Conservation (phyloP, 2,113 vertebrate species). For the Anhinga anhinga region DNA sequence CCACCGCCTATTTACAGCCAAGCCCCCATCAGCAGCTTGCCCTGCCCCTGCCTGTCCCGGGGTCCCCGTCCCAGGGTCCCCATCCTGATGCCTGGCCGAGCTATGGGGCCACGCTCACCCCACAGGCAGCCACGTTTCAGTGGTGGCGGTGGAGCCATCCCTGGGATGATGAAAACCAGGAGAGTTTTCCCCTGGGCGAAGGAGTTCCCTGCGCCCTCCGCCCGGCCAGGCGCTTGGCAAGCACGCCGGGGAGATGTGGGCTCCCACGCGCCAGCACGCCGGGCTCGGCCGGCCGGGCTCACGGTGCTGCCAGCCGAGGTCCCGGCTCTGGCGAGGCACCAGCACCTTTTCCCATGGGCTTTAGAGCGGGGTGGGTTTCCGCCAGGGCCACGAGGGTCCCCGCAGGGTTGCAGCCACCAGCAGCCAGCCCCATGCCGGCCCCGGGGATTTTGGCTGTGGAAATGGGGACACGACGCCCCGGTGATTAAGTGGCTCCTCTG, state of each 20-base stretch:
- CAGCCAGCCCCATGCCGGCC: rapidly evolving
- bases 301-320: rapidly evolving
- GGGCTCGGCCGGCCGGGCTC: background rate
- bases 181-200: constrained; percentile 9
- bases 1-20: background rate
- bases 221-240: constrained; percentile 22
- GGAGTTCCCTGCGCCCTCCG: background rate
- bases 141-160: background rate
- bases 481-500: background rate
- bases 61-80: background rate
- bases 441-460: background rate
- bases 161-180: constrained; percentile 36
- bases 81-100: rapidly evolving
- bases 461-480: background rate
- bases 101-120: background rate
- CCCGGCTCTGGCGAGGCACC: background rate
- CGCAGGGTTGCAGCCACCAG: rapidly evolving
- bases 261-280: background rate
- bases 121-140: background rate
- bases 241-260: background rate
- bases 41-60: background rate
- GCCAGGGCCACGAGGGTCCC: rapidly evolving
- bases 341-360: rapidly evolving
- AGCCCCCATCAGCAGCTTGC: rapidly evolving
- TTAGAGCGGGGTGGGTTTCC: background rate